A percentile compares a stretch with the other conserved stretches of the same genome.
phyloP scores from a whole-genome alignment of 2,888 invertebrate genomes.

The Acrobasis consociella region DNA sequence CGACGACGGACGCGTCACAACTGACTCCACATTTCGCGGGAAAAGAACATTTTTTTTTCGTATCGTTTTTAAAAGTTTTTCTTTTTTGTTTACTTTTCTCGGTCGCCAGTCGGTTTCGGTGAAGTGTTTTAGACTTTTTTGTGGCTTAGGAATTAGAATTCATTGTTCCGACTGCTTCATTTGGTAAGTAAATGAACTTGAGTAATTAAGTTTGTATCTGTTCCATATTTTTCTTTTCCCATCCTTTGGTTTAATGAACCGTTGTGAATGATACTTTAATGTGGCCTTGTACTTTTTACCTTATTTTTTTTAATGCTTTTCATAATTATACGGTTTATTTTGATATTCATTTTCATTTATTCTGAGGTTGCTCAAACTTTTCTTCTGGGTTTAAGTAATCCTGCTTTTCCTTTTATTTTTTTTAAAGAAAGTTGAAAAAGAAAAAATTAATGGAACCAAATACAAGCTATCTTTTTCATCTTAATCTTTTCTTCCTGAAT shows the following conservation, averaged over 20 bases:
- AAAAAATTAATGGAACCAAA: too few species aligned
- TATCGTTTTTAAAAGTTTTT: slow-evolving; percentile 33
- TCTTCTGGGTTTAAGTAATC: too few species aligned
- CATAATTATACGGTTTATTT: too few species aligned
- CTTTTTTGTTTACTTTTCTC: slow-evolving; percentile 20
- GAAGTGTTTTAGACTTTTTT: slow-evolving; percentile 7
- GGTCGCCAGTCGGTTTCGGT: slow-evolving; percentile 22
- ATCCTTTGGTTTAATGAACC: not conserved
- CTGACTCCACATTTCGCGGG: slow-evolving; percentile 46
- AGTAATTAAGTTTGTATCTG: slow-evolving; percentile 5
- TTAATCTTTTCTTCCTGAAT: too few species aligned
- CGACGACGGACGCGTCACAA: slow-evolving; percentile 45
- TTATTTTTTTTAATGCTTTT: not conserved
- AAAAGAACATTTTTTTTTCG: slow-evolving; percentile 52
- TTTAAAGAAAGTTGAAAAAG: too few species aligned
- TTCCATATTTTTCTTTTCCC: not conserved
- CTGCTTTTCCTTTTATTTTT: too few species aligned
- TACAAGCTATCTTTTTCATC: too few species aligned
- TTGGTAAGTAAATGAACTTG: slow-evolving; percentile 21
- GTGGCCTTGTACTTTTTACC: not conserved
- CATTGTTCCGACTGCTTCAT: slow-evolving; percentile 5
- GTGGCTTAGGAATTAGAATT: slow-evolving; percentile 13
- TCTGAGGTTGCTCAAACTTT: too few species aligned
- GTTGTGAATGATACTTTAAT: not conserved
- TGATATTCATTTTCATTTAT: too few species aligned